Evolutionary conservation across 2,113 vertebrate genomes (phyloP).

Genomic region (Elanoides forficatus): DNA sequence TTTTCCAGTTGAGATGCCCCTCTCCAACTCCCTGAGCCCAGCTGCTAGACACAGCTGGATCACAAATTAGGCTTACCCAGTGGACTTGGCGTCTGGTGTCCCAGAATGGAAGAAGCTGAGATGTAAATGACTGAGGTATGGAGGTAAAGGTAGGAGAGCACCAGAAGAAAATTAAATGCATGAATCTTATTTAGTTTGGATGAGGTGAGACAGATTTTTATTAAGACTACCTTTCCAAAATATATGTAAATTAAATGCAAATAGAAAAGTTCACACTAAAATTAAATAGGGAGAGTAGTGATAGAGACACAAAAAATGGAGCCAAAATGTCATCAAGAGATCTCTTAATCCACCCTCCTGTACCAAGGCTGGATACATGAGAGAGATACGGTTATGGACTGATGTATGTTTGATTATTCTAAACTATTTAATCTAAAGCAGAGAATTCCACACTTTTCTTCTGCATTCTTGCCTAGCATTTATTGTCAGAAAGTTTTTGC

Average conservation of each 20-base stretch:
- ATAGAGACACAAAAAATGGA: not conserved
- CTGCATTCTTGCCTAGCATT: not conserved
- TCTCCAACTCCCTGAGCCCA: not conserved
- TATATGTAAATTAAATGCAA: not conserved
- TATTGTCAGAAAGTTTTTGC: not conserved
- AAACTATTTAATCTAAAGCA: not conserved
- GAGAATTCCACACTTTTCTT: not conserved
- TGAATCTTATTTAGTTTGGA: not conserved
- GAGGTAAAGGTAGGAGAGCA: not conserved
- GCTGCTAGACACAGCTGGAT: not conserved
- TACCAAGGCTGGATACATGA: not conserved
- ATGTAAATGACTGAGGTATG: not conserved
- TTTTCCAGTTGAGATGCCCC: not conserved
- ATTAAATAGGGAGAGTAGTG: not conserved
- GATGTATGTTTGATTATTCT: not conserved
- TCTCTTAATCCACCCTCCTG: not conserved
- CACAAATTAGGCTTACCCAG: not conserved
- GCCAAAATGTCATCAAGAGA: not conserved
- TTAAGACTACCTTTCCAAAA: not conserved
- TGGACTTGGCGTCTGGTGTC: not conserved
- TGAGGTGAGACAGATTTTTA: not conserved
- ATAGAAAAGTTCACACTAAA: not conserved
- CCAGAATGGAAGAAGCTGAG: not conserved
- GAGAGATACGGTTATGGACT: not conserved
- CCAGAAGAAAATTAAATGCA: not conserved